Base-by-base conservation (phyloP, 92 coral and sea anemone species). In the Muricea muricata region DNA sequence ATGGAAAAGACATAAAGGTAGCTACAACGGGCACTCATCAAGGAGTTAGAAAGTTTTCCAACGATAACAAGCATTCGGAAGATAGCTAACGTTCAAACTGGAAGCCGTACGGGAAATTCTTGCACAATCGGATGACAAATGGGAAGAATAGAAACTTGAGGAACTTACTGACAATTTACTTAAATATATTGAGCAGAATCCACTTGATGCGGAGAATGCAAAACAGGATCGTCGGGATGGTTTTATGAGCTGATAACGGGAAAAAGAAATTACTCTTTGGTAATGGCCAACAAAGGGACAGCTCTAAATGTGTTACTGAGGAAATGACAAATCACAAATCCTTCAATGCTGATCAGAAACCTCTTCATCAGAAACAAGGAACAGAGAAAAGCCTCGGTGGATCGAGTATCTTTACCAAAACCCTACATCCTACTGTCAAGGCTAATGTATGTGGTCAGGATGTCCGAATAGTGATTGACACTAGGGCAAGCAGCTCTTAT, bases 101-200 rank as follows among this genome's bases (percentile, higher is more conserved):
- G 93, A 88, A 30, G 88, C 90, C 15, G 88, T 90, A 0, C 67
- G 78, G 57, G 88, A 90, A 28, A 68, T 77, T 41, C 67, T 86
- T 25, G 79, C n/a, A n/a, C n/a, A n/a, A n/a, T n/a, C n/a, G n/a
- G n/a, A n/a, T n/a, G n/a, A n/a, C n/a, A n/a, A n/a, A 58, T 86
- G 90, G 93, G 93, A 83, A 37, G 81, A 50, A 37, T 90, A 89
- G 93, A 75, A 86, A 0, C 73, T 87, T 1, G 89, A 90, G 39
- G 86, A 90, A 8, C 63, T 90, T 7, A 70, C 80, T 3, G 91
- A 90, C n/a, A 79, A 83, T 31, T 68, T 83, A 12, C 14, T 75
- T 0, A 78, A 60, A 39, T 90, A 78, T 42, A 63, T 69, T 6
- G 91, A 87, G 15, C 52, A 73, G 58, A 85, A 73, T 30, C 87